Base-by-base conservation (phyloP, 2,113 vertebrate genomes). In the Actinemys pallida region DNA sequence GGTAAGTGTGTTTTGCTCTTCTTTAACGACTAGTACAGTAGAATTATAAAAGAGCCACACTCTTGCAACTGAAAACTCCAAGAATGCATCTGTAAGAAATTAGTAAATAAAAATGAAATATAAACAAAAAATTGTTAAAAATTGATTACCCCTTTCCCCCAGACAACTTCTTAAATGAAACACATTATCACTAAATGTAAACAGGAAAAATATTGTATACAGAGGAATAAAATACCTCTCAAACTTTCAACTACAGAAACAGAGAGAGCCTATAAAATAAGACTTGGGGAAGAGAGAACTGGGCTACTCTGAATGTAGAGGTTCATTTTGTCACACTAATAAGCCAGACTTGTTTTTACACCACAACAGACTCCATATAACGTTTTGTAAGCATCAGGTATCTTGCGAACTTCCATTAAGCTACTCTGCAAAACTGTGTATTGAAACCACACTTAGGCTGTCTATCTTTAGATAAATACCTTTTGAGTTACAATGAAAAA, bases 1-100 rank as follows among this genome's bases (percentile, higher is more conserved):
- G 97, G 93, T 96, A 97, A 96, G 86, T 89, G 62, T 88, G 62
- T 88, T 96, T 96, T 95, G 94, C 25, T 95, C 90, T 96, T 96
- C 95, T 95, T 84, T 69, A 95, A 94, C 1, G 72, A 94, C 56
- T 97, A 97, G 50, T 86, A 95, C 78, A 93, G 57, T 94, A 93
- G 85, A 96, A 97, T 96, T 97, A 91, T 83, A 94, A 95, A 82
- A 93, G 83, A 95, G 90, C 89, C 94, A 96, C 87, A 83, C 53
- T 95, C 93, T 47, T 92, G 90, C 0, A 7, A 95, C 83, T 93
- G 92, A 96, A 95, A 97, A 95, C 84, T 95, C 81, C 89, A 0
- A 2, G 89, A 95, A 90, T 94, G 82, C 69, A 96, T 94, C 95
- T 97, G 94, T 72, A 96, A 96, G 81, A 96, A 96, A 97, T 54